Evolutionary conservation across 2,888 invertebrate genomes (phyloP).

Genomic region (Dryomyza anilis): DNA sequence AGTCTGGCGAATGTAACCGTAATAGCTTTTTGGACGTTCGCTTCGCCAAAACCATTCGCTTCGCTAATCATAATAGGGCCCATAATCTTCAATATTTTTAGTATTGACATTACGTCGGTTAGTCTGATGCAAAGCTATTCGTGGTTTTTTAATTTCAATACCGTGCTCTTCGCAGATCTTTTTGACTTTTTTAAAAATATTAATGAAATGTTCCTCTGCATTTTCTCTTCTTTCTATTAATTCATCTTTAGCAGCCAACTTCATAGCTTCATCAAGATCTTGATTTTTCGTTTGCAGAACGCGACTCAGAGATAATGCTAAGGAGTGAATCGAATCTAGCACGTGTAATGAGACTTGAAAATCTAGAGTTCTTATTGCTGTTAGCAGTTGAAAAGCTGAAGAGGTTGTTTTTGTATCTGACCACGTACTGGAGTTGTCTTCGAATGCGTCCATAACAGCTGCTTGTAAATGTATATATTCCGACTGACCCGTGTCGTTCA

Average conservation of each 20-base stretch:
- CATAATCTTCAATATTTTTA: not conserved
- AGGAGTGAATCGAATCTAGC: not conserved
- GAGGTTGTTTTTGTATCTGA: not conserved
- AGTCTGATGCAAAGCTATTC: not conserved
- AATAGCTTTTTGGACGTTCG: too few relatives aligned
- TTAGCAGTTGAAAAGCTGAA: too few relatives aligned
- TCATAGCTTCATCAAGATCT: not conserved
- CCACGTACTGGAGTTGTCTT: not conserved
- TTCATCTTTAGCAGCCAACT: not conserved
- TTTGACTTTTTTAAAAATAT: too few relatives aligned
- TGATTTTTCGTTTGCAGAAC: not conserved
- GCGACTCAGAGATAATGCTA: too few relatives aligned
- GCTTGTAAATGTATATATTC: slow-evolving; percentile 12
- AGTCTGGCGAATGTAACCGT: too few relatives aligned
- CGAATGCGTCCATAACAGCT: slow-evolving; percentile 3
- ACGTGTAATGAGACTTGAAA: not conserved
- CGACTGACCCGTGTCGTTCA: slow-evolving; percentile 7
- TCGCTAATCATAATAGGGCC: too few relatives aligned
- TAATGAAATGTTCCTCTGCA: not conserved
- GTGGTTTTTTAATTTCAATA: not conserved
- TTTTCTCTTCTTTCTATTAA: slow-evolving; percentile 1
- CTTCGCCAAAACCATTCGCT: too few relatives aligned
- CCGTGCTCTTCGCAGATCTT: too few relatives aligned
- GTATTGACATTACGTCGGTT: not conserved
- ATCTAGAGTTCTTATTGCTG: slow-evolving; percentile 1